phyloP scores from a whole-genome alignment of 2,113 vertebrate genomes.

The Carassius carassius region DNA sequence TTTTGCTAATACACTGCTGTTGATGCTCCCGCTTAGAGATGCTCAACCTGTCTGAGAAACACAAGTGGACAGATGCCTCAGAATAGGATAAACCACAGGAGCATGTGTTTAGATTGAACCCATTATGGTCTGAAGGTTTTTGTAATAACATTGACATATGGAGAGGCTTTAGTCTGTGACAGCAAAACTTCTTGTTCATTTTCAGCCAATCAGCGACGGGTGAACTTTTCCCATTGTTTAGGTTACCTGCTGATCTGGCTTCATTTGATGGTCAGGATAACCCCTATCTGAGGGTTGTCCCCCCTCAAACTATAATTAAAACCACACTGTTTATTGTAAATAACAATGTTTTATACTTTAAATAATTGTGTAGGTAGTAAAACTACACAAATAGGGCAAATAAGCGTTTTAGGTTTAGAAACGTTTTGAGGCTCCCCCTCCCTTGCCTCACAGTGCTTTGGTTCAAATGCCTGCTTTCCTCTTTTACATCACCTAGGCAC shows the following conservation, averaged over 20 bases:
- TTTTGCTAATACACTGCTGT: slow-evolving; percentile 2
- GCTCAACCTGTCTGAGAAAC: slow-evolving; percentile 9
- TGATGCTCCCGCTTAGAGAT: not conserved
- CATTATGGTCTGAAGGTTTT: slow-evolving; percentile 15
- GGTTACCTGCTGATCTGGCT: not conserved
- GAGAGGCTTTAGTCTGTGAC: slow-evolving; percentile 8
- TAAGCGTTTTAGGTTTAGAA: too few species aligned
- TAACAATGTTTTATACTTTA: too few species aligned
- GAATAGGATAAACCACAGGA: slow-evolving; percentile 25
- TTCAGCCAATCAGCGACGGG: slow-evolving; percentile 14
- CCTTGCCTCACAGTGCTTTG: too few species aligned
- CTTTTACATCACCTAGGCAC: too few species aligned
- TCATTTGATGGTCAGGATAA: too few species aligned
- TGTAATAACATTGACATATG: slow-evolving; percentile 36
- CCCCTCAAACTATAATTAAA: too few species aligned
- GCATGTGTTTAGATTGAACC: slow-evolving; percentile 22
- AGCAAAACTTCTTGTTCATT: not conserved
- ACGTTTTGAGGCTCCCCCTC: too few species aligned
- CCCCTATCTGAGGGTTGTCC: too few species aligned
- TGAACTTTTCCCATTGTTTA: slow-evolving; percentile 16
- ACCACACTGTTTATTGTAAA: too few species aligned
- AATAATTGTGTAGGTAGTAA: too few species aligned
- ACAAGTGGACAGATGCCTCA: slow-evolving; percentile 24
- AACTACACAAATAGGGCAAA: too few species aligned
- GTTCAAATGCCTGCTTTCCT: too few species aligned